Evolutionary conservation across 2,113 vertebrate genomes (phyloP).

Genomic region (Excalfactoria chinensis): DNA sequence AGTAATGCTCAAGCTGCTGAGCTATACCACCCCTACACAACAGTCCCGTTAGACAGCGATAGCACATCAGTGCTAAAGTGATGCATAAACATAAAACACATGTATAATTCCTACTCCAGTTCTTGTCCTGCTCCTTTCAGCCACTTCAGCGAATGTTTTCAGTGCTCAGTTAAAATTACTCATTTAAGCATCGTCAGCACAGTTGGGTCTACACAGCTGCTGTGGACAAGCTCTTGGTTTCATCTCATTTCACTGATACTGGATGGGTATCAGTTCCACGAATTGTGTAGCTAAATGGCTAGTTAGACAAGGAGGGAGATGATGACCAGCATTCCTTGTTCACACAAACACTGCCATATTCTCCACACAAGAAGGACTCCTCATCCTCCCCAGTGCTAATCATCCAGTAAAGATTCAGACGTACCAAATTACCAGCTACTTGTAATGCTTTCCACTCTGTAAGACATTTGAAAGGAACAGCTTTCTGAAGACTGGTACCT

Average conservation of each 20-base stretch:
- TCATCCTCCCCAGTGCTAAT: not conserved
- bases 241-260: not conserved
- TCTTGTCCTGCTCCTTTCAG: not conserved
- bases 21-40: not conserved
- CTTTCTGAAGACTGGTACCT: not conserved
- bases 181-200: not conserved
- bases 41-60: not conserved
- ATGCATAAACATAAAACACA: not conserved
- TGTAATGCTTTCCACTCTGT: not conserved
- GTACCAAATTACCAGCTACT: not conserved
- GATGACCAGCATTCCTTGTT: not conserved
- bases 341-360: not conserved
- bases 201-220: not conserved
- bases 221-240: not conserved
- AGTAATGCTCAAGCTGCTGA: not conserved
- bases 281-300: not conserved
- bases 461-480: not conserved
- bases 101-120: not conserved
- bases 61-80: not conserved
- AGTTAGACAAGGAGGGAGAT: not conserved
- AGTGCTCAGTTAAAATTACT: not conserved
- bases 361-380: not conserved
- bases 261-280: not conserved
- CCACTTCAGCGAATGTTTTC: not conserved
- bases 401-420: not conserved